Evolutionary conservation across 2,113 vertebrate genomes (phyloP).

Genomic region (Calidris pugnax): DNA sequence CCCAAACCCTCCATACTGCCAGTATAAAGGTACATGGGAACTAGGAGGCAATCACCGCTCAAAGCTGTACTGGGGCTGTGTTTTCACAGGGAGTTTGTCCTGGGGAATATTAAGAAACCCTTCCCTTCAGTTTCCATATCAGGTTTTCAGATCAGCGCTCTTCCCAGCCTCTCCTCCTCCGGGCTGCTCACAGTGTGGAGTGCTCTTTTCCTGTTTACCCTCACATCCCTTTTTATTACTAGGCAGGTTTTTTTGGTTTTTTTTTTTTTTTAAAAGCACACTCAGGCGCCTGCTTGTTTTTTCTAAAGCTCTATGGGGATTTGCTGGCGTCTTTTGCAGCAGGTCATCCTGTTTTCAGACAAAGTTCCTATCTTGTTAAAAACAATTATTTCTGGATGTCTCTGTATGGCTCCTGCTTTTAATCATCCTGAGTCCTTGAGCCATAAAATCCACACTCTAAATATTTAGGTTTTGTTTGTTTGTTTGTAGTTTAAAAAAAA

Average conservation of each 20-base stretch:
- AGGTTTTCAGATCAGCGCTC: constrained; percentile 32
- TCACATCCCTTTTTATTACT: constrained; percentile 43
- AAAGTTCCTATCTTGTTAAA: constrained; percentile 67
- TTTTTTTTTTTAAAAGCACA: constrained; percentile 34
- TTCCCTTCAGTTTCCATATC: background rate
- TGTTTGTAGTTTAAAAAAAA: background rate
- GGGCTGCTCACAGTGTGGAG: constrained; percentile 45
- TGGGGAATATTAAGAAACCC: background rate
- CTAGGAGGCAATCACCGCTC: background rate
- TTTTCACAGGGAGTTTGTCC: background rate
- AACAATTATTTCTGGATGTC: constrained; percentile 56
- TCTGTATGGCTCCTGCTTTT: constrained; percentile 49
- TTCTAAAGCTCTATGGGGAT: constrained; percentile 71
- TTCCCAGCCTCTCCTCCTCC: constrained; percentile 28
- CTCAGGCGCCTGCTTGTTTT: constrained; percentile 65
- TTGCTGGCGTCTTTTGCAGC: constrained; percentile 38
- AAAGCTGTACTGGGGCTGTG: background rate
- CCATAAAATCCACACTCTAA: background rate
- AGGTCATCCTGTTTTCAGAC: constrained; percentile 80
- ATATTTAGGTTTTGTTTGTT: constrained; percentile 21
- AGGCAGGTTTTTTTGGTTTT: background rate
- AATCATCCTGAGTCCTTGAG: constrained; percentile 18
- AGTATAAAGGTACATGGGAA: background rate
- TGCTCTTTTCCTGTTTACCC: constrained; percentile 74
- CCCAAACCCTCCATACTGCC: background rate